phyloP scores from a whole-genome alignment of 1,140 invertebrate genomes.

The Chionoecetes opilio region DNA sequence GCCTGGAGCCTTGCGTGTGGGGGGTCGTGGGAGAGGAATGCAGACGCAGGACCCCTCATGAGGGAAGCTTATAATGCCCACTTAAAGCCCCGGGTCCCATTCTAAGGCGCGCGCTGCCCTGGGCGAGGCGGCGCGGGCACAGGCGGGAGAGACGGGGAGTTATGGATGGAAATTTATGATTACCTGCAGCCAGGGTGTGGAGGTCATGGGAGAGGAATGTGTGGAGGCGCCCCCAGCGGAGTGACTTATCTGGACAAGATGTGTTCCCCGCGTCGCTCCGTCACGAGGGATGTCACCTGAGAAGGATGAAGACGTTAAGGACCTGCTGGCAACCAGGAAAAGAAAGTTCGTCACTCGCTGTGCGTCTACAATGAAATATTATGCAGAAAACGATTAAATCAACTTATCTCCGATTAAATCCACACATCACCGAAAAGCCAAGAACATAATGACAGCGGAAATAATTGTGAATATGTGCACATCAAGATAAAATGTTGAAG shows the following conservation, averaged over 20 bases:
- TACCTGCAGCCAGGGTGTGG: not conserved
- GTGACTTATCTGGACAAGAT: slow-evolving; percentile 43
- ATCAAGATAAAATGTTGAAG: not conserved
- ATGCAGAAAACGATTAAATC: not conserved
- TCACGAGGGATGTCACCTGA: slow-evolving; percentile 36
- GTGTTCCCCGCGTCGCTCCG: slow-evolving; percentile 3
- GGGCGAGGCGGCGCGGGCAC: not conserved
- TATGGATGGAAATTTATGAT: not conserved
- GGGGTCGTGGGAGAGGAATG: slow-evolving; percentile 51
- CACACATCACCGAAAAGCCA: not conserved
- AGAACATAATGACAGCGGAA: not conserved
- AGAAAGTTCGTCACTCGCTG: not conserved
- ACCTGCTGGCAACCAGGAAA: not conserved
- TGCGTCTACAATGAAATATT: not conserved
- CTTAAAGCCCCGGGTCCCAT: not conserved
- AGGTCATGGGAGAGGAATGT: slow-evolving; percentile 70
- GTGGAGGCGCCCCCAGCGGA: not conserved
- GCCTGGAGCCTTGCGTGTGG: slow-evolving; percentile 14
- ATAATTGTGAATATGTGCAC: not conserved
- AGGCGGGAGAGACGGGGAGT: not conserved
- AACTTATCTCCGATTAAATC: slow-evolving; percentile 14
- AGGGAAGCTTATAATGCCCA: slow-evolving; percentile 24
- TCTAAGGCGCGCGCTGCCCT: not conserved
- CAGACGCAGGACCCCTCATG: slow-evolving; percentile 45
- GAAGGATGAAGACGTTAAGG: slow-evolving; percentile 45